phyloP scores from a whole-genome alignment of 2,797 vertebrate species.

The Melanotaenia boesemani region DNA sequence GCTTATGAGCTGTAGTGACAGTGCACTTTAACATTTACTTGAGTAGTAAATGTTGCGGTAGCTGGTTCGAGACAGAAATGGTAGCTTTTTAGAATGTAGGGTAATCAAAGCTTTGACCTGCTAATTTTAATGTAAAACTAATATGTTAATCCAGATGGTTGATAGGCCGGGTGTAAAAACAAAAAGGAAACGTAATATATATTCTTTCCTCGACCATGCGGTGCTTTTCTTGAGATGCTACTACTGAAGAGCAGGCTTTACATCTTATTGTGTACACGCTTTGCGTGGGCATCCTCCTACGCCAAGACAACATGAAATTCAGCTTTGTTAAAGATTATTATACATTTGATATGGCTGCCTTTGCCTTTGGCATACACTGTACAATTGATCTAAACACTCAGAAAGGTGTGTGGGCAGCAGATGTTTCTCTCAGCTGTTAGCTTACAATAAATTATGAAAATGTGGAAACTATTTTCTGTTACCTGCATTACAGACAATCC shows the following conservation, averaged over 20 bases:
- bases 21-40: conserved; percentile 39
- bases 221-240: conserved; percentile 14
- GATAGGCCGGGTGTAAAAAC: conserved; percentile 5
- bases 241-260: conserved; percentile 34
- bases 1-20: conserved; percentile 24
- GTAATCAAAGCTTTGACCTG: conserved; percentile 17
- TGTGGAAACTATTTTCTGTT: not conserved
- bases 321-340: conserved; percentile 65
- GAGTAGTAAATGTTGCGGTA: conserved; percentile 28
- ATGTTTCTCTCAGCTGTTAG: conserved; percentile 28
- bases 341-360: conserved; percentile 60
- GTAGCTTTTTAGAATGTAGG: conserved; percentile 11
- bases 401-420: conserved; percentile 48
- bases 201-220: not conserved
- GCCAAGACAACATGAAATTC: conserved; percentile 53
- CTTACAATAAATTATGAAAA: conserved; percentile 32
- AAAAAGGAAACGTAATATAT: not conserved
- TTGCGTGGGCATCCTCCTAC: conserved; percentile 61
- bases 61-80: conserved; percentile 11
- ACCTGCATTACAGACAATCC: not conserved
- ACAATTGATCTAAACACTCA: conserved; percentile 47
- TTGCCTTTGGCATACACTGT: conserved; percentile 44
- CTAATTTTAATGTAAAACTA: conserved; percentile 30
- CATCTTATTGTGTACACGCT: conserved; percentile 28
- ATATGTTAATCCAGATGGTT: conserved; percentile 14